Base-by-base conservation (phyloP, 2,888 invertebrate species). In the Nymphalis urticae region DNA sequence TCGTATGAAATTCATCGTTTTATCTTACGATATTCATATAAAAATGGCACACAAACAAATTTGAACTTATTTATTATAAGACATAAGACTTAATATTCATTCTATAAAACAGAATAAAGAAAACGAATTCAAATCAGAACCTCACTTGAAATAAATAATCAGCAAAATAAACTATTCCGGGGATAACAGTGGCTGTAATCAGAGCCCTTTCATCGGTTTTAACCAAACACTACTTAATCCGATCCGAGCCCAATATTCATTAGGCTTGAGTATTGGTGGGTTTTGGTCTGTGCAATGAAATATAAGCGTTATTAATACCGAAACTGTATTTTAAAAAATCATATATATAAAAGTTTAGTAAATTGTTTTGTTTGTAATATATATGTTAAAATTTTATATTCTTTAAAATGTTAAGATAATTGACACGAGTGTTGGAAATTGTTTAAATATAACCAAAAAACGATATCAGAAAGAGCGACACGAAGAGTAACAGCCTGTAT, bases 201-300 rank as follows among this genome's bases (percentile, higher is more conserved):
- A 69, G 64, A 74, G 73, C 81, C 58, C 77, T 80, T 79, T 80
- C 80, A 82, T 79, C 75, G 79, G 79, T 77, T 80, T 77, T 78
- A 77, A 77, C 78, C 80, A 80, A 80, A 80, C 76, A 80, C 79
- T 77, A 73, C 77, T 82, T 80, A 83, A 84, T 83, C 80, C 79
- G 76, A 77, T 80, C 77, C 77, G 70, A 74, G 73, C 72, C 74
- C 75, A 76, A 79, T 80, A 79, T 80, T 80, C 75, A 71, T 75
- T 68, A 65, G 66, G 64, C 21, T 64, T 63, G 71, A 71, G 68
- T 69, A 71, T 68, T 71, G 63, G 63, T 54, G 53, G 24, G 48
- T 36, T 54, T n/a, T 71, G 73, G 74, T 53, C 2, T 50, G 77
- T 79, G 66, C 27, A 62, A 53, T 13, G 4, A 58, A 69, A 21